phyloP scores from a whole-genome alignment of 2,888 invertebrate genomes.

The Leptinotarsa rubiginosa region DNA sequence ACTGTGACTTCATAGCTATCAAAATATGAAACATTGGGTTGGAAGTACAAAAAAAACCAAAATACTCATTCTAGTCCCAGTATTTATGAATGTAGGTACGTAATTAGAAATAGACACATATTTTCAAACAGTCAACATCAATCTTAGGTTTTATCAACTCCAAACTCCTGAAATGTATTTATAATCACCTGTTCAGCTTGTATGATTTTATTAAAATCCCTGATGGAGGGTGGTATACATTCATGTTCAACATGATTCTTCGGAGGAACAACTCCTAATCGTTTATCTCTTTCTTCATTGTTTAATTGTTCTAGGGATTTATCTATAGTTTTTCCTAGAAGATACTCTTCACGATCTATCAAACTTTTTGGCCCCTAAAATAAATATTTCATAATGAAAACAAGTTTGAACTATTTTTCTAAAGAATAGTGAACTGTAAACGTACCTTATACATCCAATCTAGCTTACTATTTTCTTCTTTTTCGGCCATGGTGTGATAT shows the following conservation, averaged over 20 bases:
- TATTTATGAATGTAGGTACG: too few relatives aligned
- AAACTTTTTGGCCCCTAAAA: slow-evolving; percentile 72
- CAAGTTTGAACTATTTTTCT: background rate
- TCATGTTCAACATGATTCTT: slow-evolving; percentile 80
- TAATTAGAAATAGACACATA: too few relatives aligned
- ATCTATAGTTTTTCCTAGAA: slow-evolving; percentile 85
- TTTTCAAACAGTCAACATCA: too few relatives aligned
- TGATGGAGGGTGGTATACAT: slow-evolving; percentile 80
- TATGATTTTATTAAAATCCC: slow-evolving; percentile 65
- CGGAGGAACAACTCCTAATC: slow-evolving; percentile 63
- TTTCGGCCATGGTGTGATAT: slow-evolving; percentile 43
- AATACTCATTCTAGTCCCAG: too few relatives aligned
- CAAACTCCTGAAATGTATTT: background rate
- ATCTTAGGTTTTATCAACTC: background rate
- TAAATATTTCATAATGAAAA: slow-evolving; percentile 17
- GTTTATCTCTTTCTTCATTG: slow-evolving; percentile 69
- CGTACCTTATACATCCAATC: slow-evolving; percentile 92
- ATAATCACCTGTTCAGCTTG: slow-evolving; percentile 58
- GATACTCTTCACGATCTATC: slow-evolving; percentile 87
- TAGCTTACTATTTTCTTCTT: slow-evolving; percentile 72
- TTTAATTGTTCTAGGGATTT: slow-evolving; percentile 79
- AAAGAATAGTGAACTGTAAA: background rate
- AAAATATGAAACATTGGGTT: too few relatives aligned
- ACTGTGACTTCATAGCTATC: too few relatives aligned
- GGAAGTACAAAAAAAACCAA: too few relatives aligned